Evolutionary conservation across 2,888 invertebrate species (phyloP), one percentile per base, ranked within the genome.

Genomic region (Ypsolopha sequella): DNA sequence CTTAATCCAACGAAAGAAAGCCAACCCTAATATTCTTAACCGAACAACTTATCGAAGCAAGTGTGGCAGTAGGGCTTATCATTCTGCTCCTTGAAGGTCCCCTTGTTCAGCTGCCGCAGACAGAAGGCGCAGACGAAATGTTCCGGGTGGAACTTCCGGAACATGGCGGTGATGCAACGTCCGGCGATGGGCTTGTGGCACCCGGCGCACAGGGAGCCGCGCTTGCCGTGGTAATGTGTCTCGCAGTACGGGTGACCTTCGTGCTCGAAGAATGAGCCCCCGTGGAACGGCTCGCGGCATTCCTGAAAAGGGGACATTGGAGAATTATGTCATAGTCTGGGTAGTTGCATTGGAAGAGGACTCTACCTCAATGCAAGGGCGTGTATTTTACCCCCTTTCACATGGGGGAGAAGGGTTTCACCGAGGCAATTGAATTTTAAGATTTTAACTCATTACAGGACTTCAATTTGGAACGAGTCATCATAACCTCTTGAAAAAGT

Each of bases 121-220:
- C 99, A 99, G 88, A 98, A 99, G n/a, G 98, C 97, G 88, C 99
- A 99, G 7, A 98, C 97, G 75, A 99, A 99, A 86, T 99, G 99
- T 76, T 99, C 99, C 0, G 99, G 99, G 81, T 99, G 99, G 90
- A 97, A 99, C 86, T 99, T 99, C 63, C 95, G 89, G 87, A 96
- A 98, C 98, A 99, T 98, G 58, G 99, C 99, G 0, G 99, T 99
- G 75, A 99, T 98, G 84, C 99, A 99, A 39, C 99, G 93, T 52
- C 96, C 96, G 50, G 96, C 95, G 66, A 99, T 98, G 11, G 99
- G 98, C 71, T 98, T 97, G 76, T 97, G 96, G 78, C 99, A 99
- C 56, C 97, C 97, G 56, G 97, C 97, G 80, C 99, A 99, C 6
- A 99, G 90, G 0, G 98, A 98, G 51, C 99, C 99, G 36, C 97